These are phyloP conservation scores for Dolichotis patagonum DNA, from an alignment of 2,113 vertebrate genomes.

Conservation along the genomic window DNA sequence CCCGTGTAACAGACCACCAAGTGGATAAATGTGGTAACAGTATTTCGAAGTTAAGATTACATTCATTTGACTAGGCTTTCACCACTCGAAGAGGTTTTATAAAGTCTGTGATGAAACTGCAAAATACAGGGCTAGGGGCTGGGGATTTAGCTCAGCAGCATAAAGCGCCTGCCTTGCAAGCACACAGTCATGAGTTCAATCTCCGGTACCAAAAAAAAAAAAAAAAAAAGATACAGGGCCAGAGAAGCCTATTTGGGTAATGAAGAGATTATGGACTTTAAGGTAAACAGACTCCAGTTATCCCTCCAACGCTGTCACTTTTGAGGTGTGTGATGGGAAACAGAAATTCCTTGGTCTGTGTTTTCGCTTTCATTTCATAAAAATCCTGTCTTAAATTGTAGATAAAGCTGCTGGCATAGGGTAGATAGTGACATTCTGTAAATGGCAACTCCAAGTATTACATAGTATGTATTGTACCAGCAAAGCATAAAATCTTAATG, in stretches of 20 bases:
- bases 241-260: neutral
- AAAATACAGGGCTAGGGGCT: neutral
- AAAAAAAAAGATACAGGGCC: neutral
- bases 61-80: neutral
- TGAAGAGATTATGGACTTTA: conserved; percentile 25
- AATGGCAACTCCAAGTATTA: neutral
- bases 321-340: neutral
- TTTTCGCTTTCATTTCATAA: conserved; percentile 17
- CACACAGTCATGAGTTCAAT: no score
- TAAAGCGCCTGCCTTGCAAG: no score
- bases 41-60: conserved; percentile 48
- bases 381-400: neutral
- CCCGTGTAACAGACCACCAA: neutral
- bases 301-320: neutral
- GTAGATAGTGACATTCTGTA: neutral
- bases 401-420: neutral
- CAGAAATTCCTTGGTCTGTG: neutral
- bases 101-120: neutral
- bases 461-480: neutral
- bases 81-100: neutral
- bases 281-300: neutral
- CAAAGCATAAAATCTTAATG: neutral
- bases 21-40: neutral
- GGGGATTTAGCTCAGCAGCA: no score
- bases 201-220: no score